Percentiles rank a stretch among this genome's conserved stretches.
Evolutionary conservation across 2,113 vertebrate species (phyloP).

Genomic region (Zosterops japonicus): DNA sequence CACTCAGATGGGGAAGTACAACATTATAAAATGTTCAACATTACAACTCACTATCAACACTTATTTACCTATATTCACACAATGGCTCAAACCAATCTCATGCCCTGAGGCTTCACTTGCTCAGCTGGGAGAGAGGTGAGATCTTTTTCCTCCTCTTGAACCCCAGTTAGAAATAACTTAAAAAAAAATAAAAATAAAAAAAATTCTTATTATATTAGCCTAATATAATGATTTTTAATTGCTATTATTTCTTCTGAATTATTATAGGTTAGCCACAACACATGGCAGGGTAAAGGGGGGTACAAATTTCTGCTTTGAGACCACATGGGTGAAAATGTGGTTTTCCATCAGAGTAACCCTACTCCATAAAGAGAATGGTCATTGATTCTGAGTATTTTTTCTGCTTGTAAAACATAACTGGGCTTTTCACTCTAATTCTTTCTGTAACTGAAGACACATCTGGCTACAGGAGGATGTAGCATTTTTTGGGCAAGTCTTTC

Average conservation of each 20-base stretch:
- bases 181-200: no score
- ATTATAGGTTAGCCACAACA: not conserved
- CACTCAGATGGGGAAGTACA: not conserved
- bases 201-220: not conserved
- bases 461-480: rapidly evolving
- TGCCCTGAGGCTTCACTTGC: not conserved
- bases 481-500: not conserved
- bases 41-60: not conserved
- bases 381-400: not conserved
- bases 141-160: not conserved
- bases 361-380: rapidly evolving
- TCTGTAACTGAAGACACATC: not conserved
- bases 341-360: not conserved
- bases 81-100: not conserved
- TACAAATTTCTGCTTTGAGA: not conserved
- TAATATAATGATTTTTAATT: not conserved
- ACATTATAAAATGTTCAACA: not conserved
- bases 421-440: not conserved
- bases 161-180: rapidly evolving
- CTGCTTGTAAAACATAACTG: not conserved
- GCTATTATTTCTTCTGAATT: not conserved
- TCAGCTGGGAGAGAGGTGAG: not conserved
- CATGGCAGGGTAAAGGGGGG: not conserved
- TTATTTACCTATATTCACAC: not conserved
- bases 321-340: rapidly evolving